Evolutionary conservation across 2,888 invertebrate genomes (phyloP).

Genomic region (Drosophila lutescens): DNA sequence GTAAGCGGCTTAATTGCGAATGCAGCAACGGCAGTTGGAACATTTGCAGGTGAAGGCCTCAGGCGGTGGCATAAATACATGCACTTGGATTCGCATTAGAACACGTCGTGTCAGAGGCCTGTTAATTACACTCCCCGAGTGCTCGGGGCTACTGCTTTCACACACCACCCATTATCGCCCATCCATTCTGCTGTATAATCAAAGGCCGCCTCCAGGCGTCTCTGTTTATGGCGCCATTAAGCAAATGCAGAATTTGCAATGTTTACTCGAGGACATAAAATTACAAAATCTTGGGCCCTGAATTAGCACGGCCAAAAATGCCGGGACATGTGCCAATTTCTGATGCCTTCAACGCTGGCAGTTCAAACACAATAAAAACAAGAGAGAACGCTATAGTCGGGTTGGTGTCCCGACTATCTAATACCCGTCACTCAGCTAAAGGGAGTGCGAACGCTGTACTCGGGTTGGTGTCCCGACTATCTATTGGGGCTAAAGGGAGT

Average conservation of each 20-base stretch:
- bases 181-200: slow-evolving; percentile 17
- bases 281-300: slow-evolving; percentile 71
- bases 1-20: slow-evolving; percentile 73
- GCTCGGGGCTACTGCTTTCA: slow-evolving; percentile 26
- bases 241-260: slow-evolving; percentile 74
- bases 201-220: slow-evolving; percentile 21
- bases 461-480: too few species aligned
- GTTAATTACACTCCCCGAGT: slow-evolving; percentile 33
- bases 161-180: slow-evolving; percentile 4
- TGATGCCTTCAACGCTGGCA: slow-evolving; percentile 64
- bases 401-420: too few species aligned
- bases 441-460: too few species aligned
- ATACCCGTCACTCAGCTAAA: too few species aligned
- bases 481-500: too few species aligned
- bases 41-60: slow-evolving; percentile 25
- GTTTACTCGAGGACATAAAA: slow-evolving; percentile 70
- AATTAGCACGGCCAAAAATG: slow-evolving; percentile 56
- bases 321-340: slow-evolving; percentile 60
- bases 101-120: slow-evolving; percentile 25
- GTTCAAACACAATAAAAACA: slow-evolving; percentile 81
- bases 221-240: slow-evolving; percentile 63
- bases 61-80: slow-evolving; percentile 40
- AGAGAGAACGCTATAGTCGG: too few species aligned
- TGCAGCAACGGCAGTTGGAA: slow-evolving; percentile 46
- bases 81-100: slow-evolving; percentile 40